These are phyloP conservation scores for Sula dactylatra DNA, from an alignment of 2,113 vertebrate species.

Conservation along the genomic window DNA sequence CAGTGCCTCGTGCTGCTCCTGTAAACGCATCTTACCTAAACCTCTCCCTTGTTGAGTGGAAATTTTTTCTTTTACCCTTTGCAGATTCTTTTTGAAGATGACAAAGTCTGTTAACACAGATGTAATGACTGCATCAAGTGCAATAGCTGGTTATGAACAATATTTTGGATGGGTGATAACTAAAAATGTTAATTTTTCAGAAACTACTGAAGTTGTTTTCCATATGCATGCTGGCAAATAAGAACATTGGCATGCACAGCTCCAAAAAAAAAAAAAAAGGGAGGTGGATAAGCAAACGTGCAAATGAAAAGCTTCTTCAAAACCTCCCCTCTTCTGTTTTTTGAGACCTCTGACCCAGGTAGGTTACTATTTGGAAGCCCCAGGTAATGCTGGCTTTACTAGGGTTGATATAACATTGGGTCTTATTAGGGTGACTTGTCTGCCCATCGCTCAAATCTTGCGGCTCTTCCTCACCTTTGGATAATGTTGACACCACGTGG, in stretches of 20 bases:
- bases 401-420: neutral
- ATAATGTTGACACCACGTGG: neutral
- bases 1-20: rapidly evolving
- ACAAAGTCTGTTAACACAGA: neutral
- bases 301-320: neutral
- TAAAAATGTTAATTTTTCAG: neutral
- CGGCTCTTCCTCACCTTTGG: neutral
- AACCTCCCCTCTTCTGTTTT: neutral
- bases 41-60: neutral
- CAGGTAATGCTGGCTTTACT: neutral
- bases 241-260: neutral
- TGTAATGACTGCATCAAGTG: neutral
- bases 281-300: neutral
- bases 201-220: neutral
- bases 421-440: neutral
- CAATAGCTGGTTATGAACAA: neutral
- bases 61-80: neutral
- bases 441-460: neutral
- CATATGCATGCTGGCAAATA: neutral
- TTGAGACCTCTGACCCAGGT: neutral
- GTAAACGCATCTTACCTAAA: neutral
- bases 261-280: neutral
- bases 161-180: neutral
- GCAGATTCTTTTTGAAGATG: neutral
- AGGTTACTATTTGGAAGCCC: neutral